Base-by-base conservation (phyloP, 2,797 vertebrate genomes). In the Sciurus vulgaris region DNA sequence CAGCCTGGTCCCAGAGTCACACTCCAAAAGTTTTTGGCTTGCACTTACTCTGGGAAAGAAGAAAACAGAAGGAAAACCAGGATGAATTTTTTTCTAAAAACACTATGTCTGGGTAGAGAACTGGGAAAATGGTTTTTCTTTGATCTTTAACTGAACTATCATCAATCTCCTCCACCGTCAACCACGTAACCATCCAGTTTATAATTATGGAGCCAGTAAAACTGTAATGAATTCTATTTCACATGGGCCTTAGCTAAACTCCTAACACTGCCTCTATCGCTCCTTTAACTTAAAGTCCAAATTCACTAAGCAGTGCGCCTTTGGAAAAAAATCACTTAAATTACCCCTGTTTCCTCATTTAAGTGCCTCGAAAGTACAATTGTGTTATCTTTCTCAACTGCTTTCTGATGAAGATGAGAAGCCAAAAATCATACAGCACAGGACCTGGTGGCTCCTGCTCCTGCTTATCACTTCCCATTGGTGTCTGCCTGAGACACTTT, bases 101-200 rank as follows among this genome's bases (percentile, higher is more conserved):
- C 72, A 89, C 73, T 86, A 15, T 86, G 74, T 94, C 83, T 77
- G 61, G 38, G 77, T 95, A 56, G 33, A 93, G 56, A 96, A 95
- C 67, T 72, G 10, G 56, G 85, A 49, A 96, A 95, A 85, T 81
- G 30, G 15, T 74, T 96, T 95, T 93, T 91, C 97, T 97, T 98
- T 98, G 96, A 98, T 97, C 96, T 65, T 93, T 86, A 92, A 97
- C 78, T 93, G 67, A 86, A 38, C 28, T 3, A 65, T 73, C 96
- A 97, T 97, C 93, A 96, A 94, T 97, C 96, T 96, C 86, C 18
- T 78, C 54, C 59, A 95, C 10, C 77, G 26, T 30, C 86, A 95
- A 41, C 89, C 95, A 93, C 0, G 85, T 84, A 91, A 82, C 91
- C 70, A 72, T 38, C 73, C 86, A 81, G 78, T 69, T 95, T 76